Base-by-base conservation (phyloP, 2,888 invertebrate species). In the Ephialtes manifestator region DNA sequence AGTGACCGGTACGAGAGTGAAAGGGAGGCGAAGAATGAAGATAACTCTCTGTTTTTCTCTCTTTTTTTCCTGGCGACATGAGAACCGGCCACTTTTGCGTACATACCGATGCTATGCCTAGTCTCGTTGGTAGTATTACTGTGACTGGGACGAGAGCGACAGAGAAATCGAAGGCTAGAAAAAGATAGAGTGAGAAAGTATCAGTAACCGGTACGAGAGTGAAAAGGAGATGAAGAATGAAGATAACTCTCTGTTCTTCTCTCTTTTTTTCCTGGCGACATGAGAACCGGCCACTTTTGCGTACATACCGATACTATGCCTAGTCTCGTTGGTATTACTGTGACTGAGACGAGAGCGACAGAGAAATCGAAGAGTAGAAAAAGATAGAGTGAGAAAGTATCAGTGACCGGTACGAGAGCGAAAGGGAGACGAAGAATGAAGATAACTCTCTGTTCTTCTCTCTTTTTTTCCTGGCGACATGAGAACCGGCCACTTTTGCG, bases 61-160 rank as follows among this genome's bases (percentile, higher is more conserved):
- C 48, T 63, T 55, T 68, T n/a, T 67, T 78, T 74, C 43, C 48
- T 48, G 5, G 65, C 65, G 67, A 67, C 76, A 53, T 46, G 35
- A 39, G 60, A 43, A 67, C 63, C 60, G 60, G 63, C 74, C 72
- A 83, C 78, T 83, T 83, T 70, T 74, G 31, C 68, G 67, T 78
- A 78, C 72, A 35, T 67, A 65, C 71, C 60, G 58, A 65, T 39
- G 31, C 60, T 65, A 18, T 5, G 58, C 46, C 18, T 60, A 51
- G 35, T 20, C 24, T 13, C 65, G 8, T 63, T 48, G 58, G 55
- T 39, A 35, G n/a, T n/a, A n/a, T 2, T 18, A 20, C 39, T 58
- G 24, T 72, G 28, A 28, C 58, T 20, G 11, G 13, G n/a, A 18
- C 0, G 68, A 48, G 43, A 18, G 74, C 18, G 48, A 31, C 18